Conservation (phyloP, 2,888 invertebrate species). For the Abrostola triplasia region DNA sequence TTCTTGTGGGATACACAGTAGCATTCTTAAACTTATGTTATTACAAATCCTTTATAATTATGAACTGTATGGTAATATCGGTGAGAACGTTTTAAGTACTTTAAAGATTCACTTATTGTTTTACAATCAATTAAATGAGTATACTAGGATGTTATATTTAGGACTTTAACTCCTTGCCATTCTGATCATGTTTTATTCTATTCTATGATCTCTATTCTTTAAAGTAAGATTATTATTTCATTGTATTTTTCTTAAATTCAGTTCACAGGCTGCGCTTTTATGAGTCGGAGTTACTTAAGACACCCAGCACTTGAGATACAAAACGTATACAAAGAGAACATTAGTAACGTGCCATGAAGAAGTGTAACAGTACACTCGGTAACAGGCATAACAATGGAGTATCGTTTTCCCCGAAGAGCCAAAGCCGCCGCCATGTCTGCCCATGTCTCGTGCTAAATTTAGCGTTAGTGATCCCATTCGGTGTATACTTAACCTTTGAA, state of each 20-base stretch:
- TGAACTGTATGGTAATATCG: too few species aligned
- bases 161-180: too few species aligned
- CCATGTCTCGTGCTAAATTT: constrained; percentile 81
- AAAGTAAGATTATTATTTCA: too few species aligned
- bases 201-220: too few species aligned
- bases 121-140: too few species aligned
- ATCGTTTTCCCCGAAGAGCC: constrained; percentile 80
- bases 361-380: constrained; percentile 82
- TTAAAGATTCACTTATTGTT: too few species aligned
- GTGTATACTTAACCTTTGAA: constrained; percentile 64
- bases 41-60: neutral
- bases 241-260: neutral
- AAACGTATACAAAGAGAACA: constrained; percentile 72
- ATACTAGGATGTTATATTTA: too few species aligned
- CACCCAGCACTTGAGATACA: constrained; percentile 53
- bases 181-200: too few species aligned
- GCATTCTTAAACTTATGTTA: constrained; percentile 1
- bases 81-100: too few species aligned
- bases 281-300: constrained; percentile 13
- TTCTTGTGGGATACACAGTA: neutral
- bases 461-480: constrained; percentile 85
- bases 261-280: neutral
- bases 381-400: constrained; percentile 85
- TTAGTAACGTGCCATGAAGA: constrained; percentile 79
- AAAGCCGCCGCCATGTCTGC: constrained; percentile 74